These are phyloP conservation scores for Brachypodius melanocephalos DNA, from an alignment of 2,113 vertebrate species.

Conservation along the genomic window DNA sequence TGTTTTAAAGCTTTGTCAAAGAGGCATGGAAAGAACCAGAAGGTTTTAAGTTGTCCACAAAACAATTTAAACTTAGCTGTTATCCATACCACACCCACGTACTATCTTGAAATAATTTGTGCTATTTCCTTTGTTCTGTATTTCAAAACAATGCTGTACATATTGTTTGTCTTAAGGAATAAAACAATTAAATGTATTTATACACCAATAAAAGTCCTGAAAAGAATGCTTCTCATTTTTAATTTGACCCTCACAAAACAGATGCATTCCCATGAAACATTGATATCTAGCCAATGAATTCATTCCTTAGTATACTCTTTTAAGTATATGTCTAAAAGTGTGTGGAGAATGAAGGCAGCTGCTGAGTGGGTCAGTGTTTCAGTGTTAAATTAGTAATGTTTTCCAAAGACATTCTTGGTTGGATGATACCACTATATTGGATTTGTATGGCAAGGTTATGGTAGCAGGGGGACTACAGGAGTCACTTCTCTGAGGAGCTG, in stretches of 20 bases:
- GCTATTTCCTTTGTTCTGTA: background rate
- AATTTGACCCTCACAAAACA: background rate
- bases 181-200: background rate
- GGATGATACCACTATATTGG: background rate
- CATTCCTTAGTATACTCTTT: background rate
- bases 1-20: background rate
- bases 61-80: background rate
- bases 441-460: background rate
- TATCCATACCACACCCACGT: background rate
- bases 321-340: background rate
- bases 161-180: background rate
- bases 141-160: background rate
- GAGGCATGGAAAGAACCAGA: background rate
- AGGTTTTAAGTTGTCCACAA: background rate
- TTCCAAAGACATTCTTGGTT: background rate
- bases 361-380: background rate
- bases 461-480: rapidly evolving
- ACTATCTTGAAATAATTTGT: background rate
- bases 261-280: background rate
- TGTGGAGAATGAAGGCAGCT: background rate
- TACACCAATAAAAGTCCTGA: background rate
- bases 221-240: background rate
- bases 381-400: background rate
- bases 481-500: background rate
- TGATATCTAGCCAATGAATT: background rate